Conservation (phyloP, 2,888 invertebrate genomes). For the Epicampocera succincta region DNA sequence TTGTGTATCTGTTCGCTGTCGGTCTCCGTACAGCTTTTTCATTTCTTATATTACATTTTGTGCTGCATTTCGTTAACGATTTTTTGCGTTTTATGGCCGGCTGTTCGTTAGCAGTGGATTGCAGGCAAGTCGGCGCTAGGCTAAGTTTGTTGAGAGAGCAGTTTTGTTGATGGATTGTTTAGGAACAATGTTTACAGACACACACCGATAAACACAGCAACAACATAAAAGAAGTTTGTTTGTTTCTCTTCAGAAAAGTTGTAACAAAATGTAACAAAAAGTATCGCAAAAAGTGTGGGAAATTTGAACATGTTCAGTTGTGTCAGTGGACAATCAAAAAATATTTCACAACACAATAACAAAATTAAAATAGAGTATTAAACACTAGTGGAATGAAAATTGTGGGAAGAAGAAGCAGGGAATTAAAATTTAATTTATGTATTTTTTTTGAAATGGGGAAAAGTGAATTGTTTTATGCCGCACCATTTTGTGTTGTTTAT, state of each 20-base stretch:
- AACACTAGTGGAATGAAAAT: too few relatives aligned
- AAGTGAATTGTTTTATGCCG: too few relatives aligned
- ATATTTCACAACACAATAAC: too few relatives aligned
- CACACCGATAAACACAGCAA: slow-evolving; percentile 2
- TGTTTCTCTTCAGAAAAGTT: background rate
- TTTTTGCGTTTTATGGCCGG: background rate
- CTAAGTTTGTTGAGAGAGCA: slow-evolving; percentile 31
- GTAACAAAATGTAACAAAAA: background rate
- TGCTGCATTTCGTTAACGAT: slow-evolving; percentile 17
- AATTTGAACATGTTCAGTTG: background rate
- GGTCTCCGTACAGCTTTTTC: slow-evolving; percentile 1
- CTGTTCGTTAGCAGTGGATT: background rate
- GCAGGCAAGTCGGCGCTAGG: slow-evolving; percentile 2
- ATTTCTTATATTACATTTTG: slow-evolving; percentile 10
- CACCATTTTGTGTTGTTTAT: too few relatives aligned
- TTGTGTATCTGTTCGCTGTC: slow-evolving; percentile 29
- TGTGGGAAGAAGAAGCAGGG: too few relatives aligned
- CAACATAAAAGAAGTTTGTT: background rate
- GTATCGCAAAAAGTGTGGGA: background rate
- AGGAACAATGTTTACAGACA: slow-evolving; percentile 13
- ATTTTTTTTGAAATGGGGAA: too few relatives aligned
- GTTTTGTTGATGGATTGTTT: background rate
- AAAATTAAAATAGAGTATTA: too few relatives aligned
- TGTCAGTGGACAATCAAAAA: too few relatives aligned
- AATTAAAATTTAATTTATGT: too few relatives aligned